Percentiles rank a stretch among this genome's conserved stretches.
Conservation (phyloP, 2,113 vertebrate genomes). For the Nesogale talazaci region DNA sequence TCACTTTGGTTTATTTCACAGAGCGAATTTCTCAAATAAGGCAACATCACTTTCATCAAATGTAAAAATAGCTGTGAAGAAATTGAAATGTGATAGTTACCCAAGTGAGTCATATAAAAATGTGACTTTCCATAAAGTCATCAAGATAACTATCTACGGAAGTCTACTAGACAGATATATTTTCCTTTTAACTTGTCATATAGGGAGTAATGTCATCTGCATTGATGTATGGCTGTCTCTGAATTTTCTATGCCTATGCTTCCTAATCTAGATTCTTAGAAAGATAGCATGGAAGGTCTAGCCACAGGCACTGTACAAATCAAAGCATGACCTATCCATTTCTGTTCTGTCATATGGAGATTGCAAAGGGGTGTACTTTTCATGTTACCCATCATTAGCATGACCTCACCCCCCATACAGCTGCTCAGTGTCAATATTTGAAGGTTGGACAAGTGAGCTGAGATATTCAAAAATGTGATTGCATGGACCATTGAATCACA, state of each 20-base stretch:
- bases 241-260: slow-evolving; percentile 29
- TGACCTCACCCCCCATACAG: neutral
- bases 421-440: neutral
- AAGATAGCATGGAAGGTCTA: slow-evolving; percentile 15
- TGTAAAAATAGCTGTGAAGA: neutral
- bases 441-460: neutral
- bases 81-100: neutral
- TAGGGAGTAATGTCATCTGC: neutral
- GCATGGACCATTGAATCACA: neutral
- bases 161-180: neutral
- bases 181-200: neutral
- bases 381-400: slow-evolving; percentile 12
- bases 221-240: slow-evolving; percentile 21
- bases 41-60: neutral
- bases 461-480: neutral
- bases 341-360: slow-evolving; percentile 29
- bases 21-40: neutral
- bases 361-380: slow-evolving; percentile 20
- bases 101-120: neutral
- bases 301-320: slow-evolving; percentile 25
- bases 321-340: slow-evolving; percentile 23
- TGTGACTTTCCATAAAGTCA: neutral
- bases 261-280: slow-evolving; percentile 47
- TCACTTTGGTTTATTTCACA: neutral
- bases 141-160: neutral